Evolutionary conservation across 2,888 invertebrate species (phyloP), one percentile per base, ranked within the genome.

Genomic region (Bursaphelenchus okinawaensis): DNA sequence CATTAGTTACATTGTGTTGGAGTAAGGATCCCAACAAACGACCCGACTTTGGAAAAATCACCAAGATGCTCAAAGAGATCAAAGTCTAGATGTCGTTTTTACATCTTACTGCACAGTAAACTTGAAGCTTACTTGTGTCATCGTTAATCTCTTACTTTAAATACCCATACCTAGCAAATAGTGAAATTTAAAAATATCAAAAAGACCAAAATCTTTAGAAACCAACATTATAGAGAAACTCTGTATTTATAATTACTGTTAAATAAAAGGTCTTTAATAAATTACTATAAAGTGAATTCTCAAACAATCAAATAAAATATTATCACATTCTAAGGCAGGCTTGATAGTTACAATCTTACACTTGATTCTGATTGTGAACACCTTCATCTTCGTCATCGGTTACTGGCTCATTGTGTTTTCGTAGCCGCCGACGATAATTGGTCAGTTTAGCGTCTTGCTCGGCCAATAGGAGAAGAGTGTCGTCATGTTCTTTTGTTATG

Each of bases 401-500:
- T n/a, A 79, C 76, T 22, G 62, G 55, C 52, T 79, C 77, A 55
- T 73, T 75, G 26, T 73, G 59, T 16, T 57, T 66, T 12, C 68
- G 68, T 31, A 79, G 70, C 52, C 73, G 65, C 31, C 68, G 62
- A 8, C 77, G 68, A 63, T 77, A 79, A 8, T 50, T 52, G 1
- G 68, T 63, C 60, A 91, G 84, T 83, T 90, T 90, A 55, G 83
- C 82, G 75, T 89, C 94, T 86, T 95, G 93, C 83, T 95, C 92
- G 0, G 91, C 89, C 50, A 96, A 85, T 65, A 96, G 84, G 79
- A 91, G 90, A 63, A 96, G 84, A 69, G 96, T 84, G 84, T 95
- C 93, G 75, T 96, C 95, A 83, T 95, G 94, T 80, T 96, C 95
- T 81, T 89, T 91, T 80, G 87, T 88, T 68, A 92, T 54, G 20